Evolutionary conservation across 2,797 vertebrate species (phyloP).

Genomic region (Delichon dasypus): DNA sequence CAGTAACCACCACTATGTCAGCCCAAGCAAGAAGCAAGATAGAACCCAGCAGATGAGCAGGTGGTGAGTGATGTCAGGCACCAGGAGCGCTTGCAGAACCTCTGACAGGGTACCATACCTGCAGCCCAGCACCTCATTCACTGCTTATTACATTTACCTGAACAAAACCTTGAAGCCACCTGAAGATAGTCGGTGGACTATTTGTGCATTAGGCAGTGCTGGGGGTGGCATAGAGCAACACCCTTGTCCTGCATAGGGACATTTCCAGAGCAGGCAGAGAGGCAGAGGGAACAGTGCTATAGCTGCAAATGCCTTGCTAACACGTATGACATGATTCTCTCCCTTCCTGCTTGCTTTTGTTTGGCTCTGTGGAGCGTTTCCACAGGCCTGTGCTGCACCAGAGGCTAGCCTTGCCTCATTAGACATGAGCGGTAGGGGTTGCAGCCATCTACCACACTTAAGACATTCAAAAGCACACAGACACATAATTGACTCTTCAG

Average conservation of each 20-base stretch:
- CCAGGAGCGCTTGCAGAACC: rapidly evolving
- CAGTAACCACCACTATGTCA: not conserved
- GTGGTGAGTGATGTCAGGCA: not conserved
- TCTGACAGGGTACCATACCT: not conserved
- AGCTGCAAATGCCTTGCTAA: not conserved
- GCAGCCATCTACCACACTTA: slow-evolving; percentile 1
- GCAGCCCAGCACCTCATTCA: not conserved
- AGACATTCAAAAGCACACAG: slow-evolving; percentile 20
- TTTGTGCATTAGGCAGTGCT: not conserved
- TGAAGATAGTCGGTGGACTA: not conserved
- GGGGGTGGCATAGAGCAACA: not conserved
- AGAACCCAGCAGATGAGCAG: not conserved
- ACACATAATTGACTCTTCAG: slow-evolving; percentile 47
- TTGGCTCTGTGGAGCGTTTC: not conserved
- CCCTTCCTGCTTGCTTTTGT: not conserved
- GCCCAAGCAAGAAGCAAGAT: not conserved
- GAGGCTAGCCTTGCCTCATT: not conserved
- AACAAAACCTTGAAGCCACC: not conserved
- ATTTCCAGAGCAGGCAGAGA: not conserved
- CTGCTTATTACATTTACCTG: not conserved
- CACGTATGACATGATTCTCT: not conserved
- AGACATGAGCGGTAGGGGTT: not conserved
- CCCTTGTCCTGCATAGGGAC: not conserved
- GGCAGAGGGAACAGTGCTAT: rapidly evolving
- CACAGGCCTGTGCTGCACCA: rapidly evolving